A percentile compares a stretch with the other conserved stretches of the same genome.
phyloP scores from a whole-genome alignment of 2,113 vertebrate species.

The Microtus richardsoni region DNA sequence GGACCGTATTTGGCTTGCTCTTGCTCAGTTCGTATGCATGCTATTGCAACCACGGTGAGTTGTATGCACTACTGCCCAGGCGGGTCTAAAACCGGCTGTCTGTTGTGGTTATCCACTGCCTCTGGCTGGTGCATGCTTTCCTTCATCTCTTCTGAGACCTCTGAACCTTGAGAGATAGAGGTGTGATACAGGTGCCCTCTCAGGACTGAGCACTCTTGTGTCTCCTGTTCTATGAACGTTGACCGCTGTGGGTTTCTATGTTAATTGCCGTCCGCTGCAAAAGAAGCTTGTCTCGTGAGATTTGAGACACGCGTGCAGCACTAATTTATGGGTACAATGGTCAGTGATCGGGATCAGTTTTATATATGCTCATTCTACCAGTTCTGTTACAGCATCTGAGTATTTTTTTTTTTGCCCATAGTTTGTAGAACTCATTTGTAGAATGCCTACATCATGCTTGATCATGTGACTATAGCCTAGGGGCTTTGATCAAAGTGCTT shows the following conservation, averaged over 20 bases:
- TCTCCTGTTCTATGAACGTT: no score
- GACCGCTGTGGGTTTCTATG: neutral
- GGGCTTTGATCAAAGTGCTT: neutral
- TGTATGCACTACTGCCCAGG: neutral
- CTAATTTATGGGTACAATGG: neutral
- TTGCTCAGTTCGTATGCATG: neutral
- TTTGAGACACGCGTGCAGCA: neutral
- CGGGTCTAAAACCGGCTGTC: fast-evolving
- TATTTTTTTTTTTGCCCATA: neutral
- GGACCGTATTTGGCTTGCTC: neutral
- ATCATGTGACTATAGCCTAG: neutral
- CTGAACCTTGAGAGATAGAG: neutral
- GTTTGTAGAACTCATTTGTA: neutral
- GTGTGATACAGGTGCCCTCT: neutral
- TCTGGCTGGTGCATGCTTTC: no score
- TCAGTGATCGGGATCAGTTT: neutral
- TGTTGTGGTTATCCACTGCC: neutral
- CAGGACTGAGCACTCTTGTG: neutral
- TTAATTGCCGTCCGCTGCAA: neutral
- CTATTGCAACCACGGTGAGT: neutral
- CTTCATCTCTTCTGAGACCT: neutral
- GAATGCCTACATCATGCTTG: neutral
- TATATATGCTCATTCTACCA: neutral
- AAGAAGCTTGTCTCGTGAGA: neutral
- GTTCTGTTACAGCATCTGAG: neutral